Percentiles rank a stretch among this genome's conserved stretches.
Evolutionary conservation across 2,113 vertebrate genomes (phyloP).

Genomic region (Elaphurus davidianus): DNA sequence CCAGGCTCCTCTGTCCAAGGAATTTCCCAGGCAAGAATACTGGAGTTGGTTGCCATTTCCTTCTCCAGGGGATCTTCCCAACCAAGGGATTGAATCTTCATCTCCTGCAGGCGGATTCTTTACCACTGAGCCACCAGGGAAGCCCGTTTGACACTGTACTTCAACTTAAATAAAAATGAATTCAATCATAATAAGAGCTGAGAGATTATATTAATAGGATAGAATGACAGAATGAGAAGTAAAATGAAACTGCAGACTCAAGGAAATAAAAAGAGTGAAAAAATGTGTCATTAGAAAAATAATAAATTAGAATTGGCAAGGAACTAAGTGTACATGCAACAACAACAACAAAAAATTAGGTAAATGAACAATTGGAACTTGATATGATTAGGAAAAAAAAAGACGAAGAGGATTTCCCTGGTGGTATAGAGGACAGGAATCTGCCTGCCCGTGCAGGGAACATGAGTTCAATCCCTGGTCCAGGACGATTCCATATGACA

Average conservation of each 20-base stretch:
- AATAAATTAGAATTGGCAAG: neutral
- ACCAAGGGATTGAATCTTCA: neutral
- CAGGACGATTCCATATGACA: neutral
- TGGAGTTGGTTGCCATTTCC: neutral
- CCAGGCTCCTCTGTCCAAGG: neutral
- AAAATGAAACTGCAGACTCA: neutral
- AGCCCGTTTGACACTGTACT: neutral
- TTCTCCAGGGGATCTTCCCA: neutral
- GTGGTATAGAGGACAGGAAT: neutral
- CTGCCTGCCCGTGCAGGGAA: neutral
- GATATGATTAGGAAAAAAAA: neutral
- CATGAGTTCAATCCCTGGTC: neutral
- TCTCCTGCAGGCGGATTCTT: neutral
- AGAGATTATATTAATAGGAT: neutral
- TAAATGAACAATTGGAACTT: neutral
- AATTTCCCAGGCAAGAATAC: neutral
- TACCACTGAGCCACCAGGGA: neutral
- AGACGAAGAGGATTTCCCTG: neutral
- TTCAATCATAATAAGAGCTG: neutral
- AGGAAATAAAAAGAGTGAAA: neutral
- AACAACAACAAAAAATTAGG: neutral
- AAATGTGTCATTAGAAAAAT: neutral
- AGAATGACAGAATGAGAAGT: neutral
- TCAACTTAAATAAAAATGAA: neutral
- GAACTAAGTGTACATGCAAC: neutral